Evolutionary conservation across 2,797 vertebrate species (phyloP).

Genomic region (Melanotaenia pygmaea): DNA sequence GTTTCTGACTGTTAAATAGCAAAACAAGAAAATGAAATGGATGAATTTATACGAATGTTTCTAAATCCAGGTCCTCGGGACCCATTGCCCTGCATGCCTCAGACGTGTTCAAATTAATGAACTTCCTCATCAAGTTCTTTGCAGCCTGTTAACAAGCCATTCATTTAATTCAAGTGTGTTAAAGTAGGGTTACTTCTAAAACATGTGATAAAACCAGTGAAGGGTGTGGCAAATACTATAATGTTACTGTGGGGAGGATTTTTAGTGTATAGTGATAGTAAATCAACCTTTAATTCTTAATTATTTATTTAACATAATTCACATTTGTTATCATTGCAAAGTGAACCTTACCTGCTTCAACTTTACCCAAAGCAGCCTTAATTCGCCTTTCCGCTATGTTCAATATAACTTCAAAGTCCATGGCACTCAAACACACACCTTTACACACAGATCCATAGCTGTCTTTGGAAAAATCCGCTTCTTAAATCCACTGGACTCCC

Average conservation of each 20-base stretch:
- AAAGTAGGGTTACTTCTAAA: no score
- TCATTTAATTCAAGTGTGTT: no score
- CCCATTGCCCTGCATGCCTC: no score
- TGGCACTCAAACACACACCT: constrained; percentile 30
- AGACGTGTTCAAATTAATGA: no score
- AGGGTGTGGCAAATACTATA: background rate
- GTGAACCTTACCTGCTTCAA: constrained; percentile 60
- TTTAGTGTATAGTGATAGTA: background rate
- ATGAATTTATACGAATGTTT: no score
- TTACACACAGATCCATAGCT: constrained; percentile 1
- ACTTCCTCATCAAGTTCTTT: no score
- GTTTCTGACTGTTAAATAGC: no score
- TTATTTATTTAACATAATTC: background rate
- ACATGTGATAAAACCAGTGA: background rate
- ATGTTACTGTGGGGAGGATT: background rate
- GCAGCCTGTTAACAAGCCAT: no score
- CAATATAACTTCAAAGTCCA: constrained; percentile 75
- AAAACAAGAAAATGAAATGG: background rate
- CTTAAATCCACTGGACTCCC: constrained; percentile 24
- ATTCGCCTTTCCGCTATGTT: constrained; percentile 70
- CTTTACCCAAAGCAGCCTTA: constrained; percentile 63
- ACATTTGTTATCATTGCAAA: constrained; percentile 1
- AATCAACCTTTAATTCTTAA: background rate
- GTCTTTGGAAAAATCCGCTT: constrained; percentile 15
- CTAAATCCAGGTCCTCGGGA: no score